These are phyloP conservation scores for Achatina immaculata DNA, from an alignment of 1,140 invertebrate genomes.

Conservation along the genomic window DNA sequence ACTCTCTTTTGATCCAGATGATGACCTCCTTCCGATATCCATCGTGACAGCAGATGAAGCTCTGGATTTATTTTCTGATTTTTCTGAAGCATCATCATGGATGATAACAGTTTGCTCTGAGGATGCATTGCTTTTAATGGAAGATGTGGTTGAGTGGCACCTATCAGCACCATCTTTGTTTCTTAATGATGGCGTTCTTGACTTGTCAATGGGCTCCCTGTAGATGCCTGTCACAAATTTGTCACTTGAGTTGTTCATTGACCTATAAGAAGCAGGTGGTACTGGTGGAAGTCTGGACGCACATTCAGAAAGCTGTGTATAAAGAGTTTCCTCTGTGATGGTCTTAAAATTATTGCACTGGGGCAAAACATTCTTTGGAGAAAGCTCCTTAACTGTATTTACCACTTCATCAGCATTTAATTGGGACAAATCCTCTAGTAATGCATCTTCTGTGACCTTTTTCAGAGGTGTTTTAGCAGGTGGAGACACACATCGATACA, in stretches of 20 bases:
- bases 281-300: conserved; percentile 29
- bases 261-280: not conserved
- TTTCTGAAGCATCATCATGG: conserved; percentile 24
- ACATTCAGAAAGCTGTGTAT: conserved; percentile 41
- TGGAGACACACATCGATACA: conserved; percentile 52
- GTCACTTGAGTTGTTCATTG: conserved; percentile 46
- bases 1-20: conserved; percentile 55
- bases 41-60: conserved; percentile 8
- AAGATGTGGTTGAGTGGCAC: conserved; percentile 43
- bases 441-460: conserved; percentile 42
- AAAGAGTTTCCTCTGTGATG: conserved; percentile 23
- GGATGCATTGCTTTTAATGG: conserved; percentile 47
- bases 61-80: not conserved
- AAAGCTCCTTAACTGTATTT: not conserved
- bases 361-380: not conserved
- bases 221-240: conserved; percentile 62
- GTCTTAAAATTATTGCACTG: not conserved
- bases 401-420: not conserved
- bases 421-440: not conserved
- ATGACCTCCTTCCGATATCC: conserved; percentile 46
- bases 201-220: conserved; percentile 58
- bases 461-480: conserved; percentile 47
- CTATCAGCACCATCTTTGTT: conserved; percentile 46
- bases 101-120: conserved; percentile 39
- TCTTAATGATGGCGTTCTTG: conserved; percentile 45